phyloP scores from a whole-genome alignment of 1,140 invertebrate species.

The Asobara japonica region DNA sequence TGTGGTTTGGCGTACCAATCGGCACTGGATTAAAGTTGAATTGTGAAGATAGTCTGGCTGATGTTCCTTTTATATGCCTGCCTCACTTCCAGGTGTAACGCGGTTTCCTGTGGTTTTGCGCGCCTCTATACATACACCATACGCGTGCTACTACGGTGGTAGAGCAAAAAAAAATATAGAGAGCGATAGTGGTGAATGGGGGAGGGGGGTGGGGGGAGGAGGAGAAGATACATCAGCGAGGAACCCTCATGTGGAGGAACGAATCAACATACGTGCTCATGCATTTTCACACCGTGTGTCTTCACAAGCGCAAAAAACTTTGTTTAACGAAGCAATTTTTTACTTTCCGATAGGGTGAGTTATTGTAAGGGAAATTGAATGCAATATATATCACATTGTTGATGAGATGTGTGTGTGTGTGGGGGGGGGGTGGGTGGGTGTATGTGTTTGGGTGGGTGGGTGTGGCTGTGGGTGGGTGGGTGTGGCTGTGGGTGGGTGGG shows the following conservation, averaged over 20 bases:
- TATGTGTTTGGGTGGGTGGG: no score
- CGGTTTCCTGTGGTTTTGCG: conserved; percentile 32
- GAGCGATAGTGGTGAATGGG: neutral
- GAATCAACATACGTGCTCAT: conserved; percentile 6
- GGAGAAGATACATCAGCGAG: neutral
- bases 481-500: no score
- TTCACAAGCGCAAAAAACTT: neutral
- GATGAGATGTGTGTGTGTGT: no score
- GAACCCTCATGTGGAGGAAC: neutral
- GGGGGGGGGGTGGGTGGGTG: no score
- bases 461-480: no score
- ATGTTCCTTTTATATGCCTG: conserved; percentile 27
- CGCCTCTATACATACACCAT: neutral
- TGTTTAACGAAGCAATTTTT: neutral
- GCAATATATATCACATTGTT: no score
- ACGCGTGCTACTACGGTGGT: neutral
- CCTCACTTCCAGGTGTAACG: conserved; percentile 29
- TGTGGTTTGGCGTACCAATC: neutral
- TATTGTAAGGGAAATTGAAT: no score
- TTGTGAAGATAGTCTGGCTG: conserved; percentile 28
- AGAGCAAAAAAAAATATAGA: neutral
- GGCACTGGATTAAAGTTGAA: conserved; percentile 27
- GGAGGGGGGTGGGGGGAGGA: no score
- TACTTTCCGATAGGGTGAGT: no score
- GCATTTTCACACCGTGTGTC: conserved; percentile 5